Evolutionary conservation across 2,113 vertebrate species (phyloP).

Genomic region (Xiphophorus hellerii): DNA sequence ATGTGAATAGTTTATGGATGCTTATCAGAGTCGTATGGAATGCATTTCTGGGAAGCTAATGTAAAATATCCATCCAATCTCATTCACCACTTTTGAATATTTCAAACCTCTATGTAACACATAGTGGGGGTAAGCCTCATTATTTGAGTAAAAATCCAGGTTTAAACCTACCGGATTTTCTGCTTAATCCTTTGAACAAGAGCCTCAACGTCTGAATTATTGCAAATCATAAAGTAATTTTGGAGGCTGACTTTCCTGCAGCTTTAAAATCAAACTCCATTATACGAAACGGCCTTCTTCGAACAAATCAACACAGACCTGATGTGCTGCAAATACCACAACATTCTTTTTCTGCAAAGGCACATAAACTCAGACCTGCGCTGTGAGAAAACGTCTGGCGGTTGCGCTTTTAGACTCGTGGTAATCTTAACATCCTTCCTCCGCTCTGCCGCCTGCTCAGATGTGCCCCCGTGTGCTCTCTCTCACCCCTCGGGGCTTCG

Average conservation of each 20-base stretch:
- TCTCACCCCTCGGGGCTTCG: conserved; percentile 7
- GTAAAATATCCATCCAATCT: not conserved
- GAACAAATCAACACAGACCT: not conserved
- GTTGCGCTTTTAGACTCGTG: conserved; percentile 16
- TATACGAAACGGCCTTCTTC: not conserved
- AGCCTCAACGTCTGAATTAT: not conserved
- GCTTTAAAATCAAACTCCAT: conserved; percentile 14
- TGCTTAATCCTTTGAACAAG: not conserved
- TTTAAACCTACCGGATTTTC: not conserved
- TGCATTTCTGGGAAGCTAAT: not conserved
- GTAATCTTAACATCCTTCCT: conserved; percentile 8
- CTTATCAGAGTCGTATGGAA: not conserved
- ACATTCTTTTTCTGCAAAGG: conserved; percentile 9
- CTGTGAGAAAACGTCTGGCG: conserved; percentile 10
- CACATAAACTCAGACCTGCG: conserved; percentile 7
- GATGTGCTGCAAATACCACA: not conserved
- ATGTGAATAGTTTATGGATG: not conserved
- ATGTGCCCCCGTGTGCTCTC: not conserved
- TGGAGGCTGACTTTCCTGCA: conserved; percentile 14
- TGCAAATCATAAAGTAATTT: conserved; percentile 13
- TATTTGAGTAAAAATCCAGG: not conserved
- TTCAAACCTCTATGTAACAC: not conserved
- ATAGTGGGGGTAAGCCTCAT: not conserved
- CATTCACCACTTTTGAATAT: not conserved
- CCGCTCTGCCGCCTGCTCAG: not conserved